Conservation (phyloP, 2,888 invertebrate species). For the Acronicta leporina region DNA sequence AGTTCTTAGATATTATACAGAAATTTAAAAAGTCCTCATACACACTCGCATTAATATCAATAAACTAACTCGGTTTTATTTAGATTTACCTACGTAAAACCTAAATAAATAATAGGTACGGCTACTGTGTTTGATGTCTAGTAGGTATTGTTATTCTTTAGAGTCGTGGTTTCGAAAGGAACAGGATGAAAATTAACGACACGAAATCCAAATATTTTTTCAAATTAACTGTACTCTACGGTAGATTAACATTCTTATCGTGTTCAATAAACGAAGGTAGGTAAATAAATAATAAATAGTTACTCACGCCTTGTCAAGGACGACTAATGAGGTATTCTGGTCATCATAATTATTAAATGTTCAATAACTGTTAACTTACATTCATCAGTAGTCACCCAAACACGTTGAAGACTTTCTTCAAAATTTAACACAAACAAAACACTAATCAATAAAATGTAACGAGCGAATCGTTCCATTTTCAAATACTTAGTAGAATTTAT, state of each 20-base stretch:
- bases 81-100: too few species aligned
- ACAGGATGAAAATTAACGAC: slow-evolving; percentile 16
- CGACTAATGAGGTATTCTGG: slow-evolving; percentile 12
- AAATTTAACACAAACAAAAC: slow-evolving; percentile 51
- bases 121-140: not conserved
- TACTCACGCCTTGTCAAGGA: slow-evolving; percentile 18
- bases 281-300: slow-evolving; percentile 6
- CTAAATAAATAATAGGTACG: slow-evolving; percentile 9
- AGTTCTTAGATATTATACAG: too few species aligned
- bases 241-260: slow-evolving; percentile 29
- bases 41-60: too few species aligned
- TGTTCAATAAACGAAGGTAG: slow-evolving; percentile 11
- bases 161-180: not conserved
- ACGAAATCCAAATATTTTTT: slow-evolving; percentile 13
- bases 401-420: slow-evolving; percentile 34
- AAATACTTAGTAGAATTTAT: not conserved
- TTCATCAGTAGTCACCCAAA: slow-evolving; percentile 77
- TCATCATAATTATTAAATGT: slow-evolving; percentile 5
- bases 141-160: too few species aligned
- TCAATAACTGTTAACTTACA: slow-evolving; percentile 65
- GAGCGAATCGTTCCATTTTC: slow-evolving; percentile 44
- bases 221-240: slow-evolving; percentile 21
- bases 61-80: too few species aligned
- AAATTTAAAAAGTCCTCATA: too few species aligned
- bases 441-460: slow-evolving; percentile 24